phyloP scores from a whole-genome alignment of 2,888 invertebrate genomes.

The Acanthosepion pharaonis region DNA sequence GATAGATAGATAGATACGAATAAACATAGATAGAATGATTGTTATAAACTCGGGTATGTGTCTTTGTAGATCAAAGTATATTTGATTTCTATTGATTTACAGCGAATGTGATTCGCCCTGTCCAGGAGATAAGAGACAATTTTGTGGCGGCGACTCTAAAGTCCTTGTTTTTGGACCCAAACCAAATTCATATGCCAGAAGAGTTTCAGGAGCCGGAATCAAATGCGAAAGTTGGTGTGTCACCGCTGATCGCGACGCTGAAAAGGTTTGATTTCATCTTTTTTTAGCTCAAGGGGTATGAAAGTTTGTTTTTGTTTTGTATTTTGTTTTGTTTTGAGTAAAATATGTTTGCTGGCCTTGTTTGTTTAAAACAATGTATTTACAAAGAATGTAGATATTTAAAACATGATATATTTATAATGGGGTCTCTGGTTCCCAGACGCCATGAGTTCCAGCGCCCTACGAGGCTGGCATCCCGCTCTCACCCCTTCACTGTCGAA shows the following conservation, averaged over 20 bases:
- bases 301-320: too few relatives aligned
- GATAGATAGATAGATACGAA: too few relatives aligned
- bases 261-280: conserved; percentile 50
- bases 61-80: not conserved
- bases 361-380: too few relatives aligned
- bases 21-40: too few relatives aligned
- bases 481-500: too few relatives aligned
- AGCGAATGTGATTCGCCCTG: conserved; percentile 61
- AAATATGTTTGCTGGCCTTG: too few relatives aligned
- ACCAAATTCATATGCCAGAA: conserved; percentile 55
- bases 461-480: too few relatives aligned
- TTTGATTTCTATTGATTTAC: conserved; percentile 36
- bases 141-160: conserved; percentile 57
- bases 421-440: too few relatives aligned
- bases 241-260: conserved; percentile 57
- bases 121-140: conserved; percentile 56
- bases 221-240: conserved; percentile 63
- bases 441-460: too few relatives aligned
- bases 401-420: too few relatives aligned
- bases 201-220: conserved; percentile 53
- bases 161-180: conserved; percentile 64
- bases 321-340: too few relatives aligned
- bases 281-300: not conserved
- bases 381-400: too few relatives aligned
- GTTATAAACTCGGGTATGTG: not conserved